phyloP scores from a whole-genome alignment of 2,797 vertebrate genomes.

The Novumbra hubbsi region DNA sequence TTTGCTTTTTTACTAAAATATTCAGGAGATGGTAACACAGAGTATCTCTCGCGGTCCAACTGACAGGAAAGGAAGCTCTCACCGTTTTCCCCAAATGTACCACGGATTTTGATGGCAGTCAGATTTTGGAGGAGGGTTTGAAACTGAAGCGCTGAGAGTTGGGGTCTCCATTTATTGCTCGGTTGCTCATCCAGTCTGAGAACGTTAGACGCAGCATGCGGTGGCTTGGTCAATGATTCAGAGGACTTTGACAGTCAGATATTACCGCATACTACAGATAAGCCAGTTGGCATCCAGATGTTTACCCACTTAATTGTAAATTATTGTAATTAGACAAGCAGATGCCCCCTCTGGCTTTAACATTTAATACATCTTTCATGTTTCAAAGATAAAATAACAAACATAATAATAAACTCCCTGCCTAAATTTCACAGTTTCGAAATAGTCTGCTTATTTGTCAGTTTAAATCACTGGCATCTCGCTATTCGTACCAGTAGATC shows the following conservation, averaged over 20 bases:
- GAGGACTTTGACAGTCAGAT: not conserved
- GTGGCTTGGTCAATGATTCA: not conserved
- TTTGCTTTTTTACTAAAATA: not conserved
- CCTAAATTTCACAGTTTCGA: not conserved
- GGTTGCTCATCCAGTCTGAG: slow-evolving; percentile 82
- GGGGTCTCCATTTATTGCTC: slow-evolving; percentile 83
- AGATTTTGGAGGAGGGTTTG: slow-evolving; percentile 87
- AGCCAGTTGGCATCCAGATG: not conserved
- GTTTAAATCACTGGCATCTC: slow-evolving; percentile 18
- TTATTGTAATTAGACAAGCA: not conserved
- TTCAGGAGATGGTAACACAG: not conserved
- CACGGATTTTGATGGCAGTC: slow-evolving; percentile 85
- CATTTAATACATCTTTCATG: not conserved
- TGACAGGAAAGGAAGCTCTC: slow-evolving; percentile 21
- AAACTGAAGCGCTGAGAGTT: slow-evolving; percentile 80
- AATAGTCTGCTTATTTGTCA: slow-evolving; percentile 20
- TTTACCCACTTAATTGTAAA: not conserved
- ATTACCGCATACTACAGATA: not conserved
- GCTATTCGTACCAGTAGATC: not conserved
- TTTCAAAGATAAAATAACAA: not conserved
- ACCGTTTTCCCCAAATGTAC: slow-evolving; percentile 90
- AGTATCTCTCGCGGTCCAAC: not conserved
- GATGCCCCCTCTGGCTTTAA: not conserved
- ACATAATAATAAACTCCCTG: not conserved
- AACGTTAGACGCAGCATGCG: not conserved